These are phyloP conservation scores for Carollia perspicillata DNA, from an alignment of 2,113 vertebrate genomes.

Conservation along the genomic window DNA sequence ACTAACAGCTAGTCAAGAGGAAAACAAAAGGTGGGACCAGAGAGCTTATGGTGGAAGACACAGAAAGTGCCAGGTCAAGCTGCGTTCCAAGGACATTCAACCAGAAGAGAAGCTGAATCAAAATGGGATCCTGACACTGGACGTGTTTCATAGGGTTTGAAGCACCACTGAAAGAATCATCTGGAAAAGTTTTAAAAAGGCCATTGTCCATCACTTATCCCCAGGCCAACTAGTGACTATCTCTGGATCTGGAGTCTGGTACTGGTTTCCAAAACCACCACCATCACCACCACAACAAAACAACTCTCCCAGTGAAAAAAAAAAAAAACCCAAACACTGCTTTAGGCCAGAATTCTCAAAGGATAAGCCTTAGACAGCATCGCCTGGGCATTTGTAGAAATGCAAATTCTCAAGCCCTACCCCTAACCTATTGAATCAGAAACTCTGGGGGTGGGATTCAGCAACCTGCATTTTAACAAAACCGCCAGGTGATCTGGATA, in stretches of 20 bases:
- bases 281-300: too few species aligned
- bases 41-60: not conserved
- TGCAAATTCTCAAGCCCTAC: not conserved
- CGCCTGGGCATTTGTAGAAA: not conserved
- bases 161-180: not conserved
- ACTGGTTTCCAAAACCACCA: not conserved
- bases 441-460: not conserved
- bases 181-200: not conserved
- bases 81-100: not conserved
- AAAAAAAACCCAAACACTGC: not conserved
- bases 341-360: not conserved
- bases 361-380: not conserved
- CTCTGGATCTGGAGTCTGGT: not conserved
- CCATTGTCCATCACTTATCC: not conserved
- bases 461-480: not conserved
- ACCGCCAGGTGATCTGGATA: not conserved
- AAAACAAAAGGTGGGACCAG: not conserved
- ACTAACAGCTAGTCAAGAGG: not conserved
- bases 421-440: not conserved
- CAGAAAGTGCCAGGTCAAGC: not conserved
- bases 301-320: not conserved
- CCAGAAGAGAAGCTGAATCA: not conserved
- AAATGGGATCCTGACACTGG: not conserved
- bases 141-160: not conserved
- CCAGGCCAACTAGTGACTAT: not conserved